A percentile compares a stretch with the other conserved stretches of the same genome.
Evolutionary conservation across 2,888 invertebrate genomes (phyloP).

Genomic region (Fragum whitleyi): DNA sequence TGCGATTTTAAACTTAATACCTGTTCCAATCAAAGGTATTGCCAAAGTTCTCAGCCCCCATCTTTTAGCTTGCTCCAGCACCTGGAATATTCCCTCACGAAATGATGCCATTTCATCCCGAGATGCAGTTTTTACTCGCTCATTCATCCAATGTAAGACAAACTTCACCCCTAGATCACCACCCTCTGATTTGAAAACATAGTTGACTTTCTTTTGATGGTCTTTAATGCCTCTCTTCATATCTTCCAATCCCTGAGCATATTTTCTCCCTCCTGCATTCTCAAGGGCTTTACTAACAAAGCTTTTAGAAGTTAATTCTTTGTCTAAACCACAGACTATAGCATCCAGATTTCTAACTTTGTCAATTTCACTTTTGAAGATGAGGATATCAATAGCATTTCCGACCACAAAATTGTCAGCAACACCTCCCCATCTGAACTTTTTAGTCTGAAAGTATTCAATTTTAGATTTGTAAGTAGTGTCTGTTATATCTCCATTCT

Average conservation of each 20-base stretch:
- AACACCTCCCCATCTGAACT: slow-evolving; percentile 39
- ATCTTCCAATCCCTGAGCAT: slow-evolving; percentile 12
- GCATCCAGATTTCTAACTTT: slow-evolving; percentile 51
- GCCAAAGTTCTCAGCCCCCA: slow-evolving; percentile 32
- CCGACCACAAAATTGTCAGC: slow-evolving; percentile 32
- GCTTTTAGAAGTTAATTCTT: slow-evolving; percentile 16
- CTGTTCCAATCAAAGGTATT: slow-evolving; percentile 54
- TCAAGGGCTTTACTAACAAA: slow-evolving; percentile 43
- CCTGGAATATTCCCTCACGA: slow-evolving; percentile 2
- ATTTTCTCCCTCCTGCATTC: slow-evolving; percentile 39
- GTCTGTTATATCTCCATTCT: not conserved
- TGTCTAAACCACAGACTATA: slow-evolving; percentile 51
- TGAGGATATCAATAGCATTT: slow-evolving; percentile 36
- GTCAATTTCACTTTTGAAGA: slow-evolving; percentile 44
- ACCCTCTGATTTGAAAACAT: slow-evolving; percentile 31
- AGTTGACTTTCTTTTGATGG: not conserved
- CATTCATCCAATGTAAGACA: slow-evolving; percentile 40
- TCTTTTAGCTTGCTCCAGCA: slow-evolving; percentile 30
- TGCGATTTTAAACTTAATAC: too few species aligned
- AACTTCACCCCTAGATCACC: slow-evolving; percentile 25
- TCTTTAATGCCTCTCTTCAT: not conserved
- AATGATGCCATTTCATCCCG: slow-evolving; percentile 17
- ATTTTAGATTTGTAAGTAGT: not conserved
- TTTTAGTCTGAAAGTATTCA: slow-evolving; percentile 14
- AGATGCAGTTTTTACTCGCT: slow-evolving; percentile 15